Evolutionary conservation across 2,797 vertebrate genomes (phyloP), one percentile per base, ranked within the genome.

Genomic region (Meda fulgida): DNA sequence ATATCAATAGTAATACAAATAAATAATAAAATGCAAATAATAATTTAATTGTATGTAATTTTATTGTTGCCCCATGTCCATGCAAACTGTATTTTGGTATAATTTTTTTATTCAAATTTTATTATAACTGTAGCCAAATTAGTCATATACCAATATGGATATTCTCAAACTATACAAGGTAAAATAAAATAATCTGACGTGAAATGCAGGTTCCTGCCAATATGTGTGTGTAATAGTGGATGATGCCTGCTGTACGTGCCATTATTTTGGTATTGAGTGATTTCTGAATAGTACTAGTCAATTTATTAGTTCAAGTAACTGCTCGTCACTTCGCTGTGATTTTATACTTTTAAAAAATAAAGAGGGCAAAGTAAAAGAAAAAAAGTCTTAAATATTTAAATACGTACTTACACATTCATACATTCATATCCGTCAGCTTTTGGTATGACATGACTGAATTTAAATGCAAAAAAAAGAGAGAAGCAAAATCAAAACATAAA

Each of bases 401-500:
- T 46, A 70, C 67, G 21, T 90, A 88, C 91, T 91, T 90, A 90
- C 69, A 51, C 85, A 86, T 91, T 91, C 89, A 85, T 87, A 90
- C 89, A 78, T 89, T 92, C 91, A 89, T 84, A 88, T 89, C 85
- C 34, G 72, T 83, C 82, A 88, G 8, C 21, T 79, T 87, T 87
- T 80, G 70, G 73, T 72, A 78, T 51, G 78, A 84, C 26, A 36
- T 84, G 71, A 84, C n/a, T 72, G 48, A 48, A 69, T 82, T 60
- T 40, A 65, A 78, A 67, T 34, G 40, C 36, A 31, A 34, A 19
- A 53, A 69, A 26, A 4, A 29, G 16, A 63, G 23, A 51, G 2
- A 31, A 53, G 19, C n/a, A 16, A n/a, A 77, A 58, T 38, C 4
- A 40, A 69, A 80, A 21, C 21, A 31, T 29, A 38, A 70, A 77